phyloP scores from a whole-genome alignment of 1,140 invertebrate genomes.

The Kradibia gibbosae region DNA sequence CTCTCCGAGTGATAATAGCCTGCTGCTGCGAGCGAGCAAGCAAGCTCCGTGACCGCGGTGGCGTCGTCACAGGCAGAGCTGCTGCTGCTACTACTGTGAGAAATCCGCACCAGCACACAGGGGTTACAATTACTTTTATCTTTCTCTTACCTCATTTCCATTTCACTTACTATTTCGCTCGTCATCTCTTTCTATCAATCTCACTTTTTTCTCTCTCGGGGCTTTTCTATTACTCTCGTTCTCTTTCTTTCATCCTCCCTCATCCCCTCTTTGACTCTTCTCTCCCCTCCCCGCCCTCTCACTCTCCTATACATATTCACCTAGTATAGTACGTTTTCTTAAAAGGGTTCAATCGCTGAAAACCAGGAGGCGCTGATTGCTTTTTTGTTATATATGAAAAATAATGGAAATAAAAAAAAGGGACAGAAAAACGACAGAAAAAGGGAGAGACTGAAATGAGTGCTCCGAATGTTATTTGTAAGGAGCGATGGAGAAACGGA shows the following conservation, averaged over 20 bases:
- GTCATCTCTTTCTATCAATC: background rate
- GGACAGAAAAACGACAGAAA: background rate
- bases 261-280: background rate
- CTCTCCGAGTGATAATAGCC: background rate
- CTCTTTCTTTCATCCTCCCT: background rate
- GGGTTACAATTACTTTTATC: background rate
- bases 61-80: slow-evolving; percentile 40
- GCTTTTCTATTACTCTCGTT: background rate
- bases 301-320: background rate
- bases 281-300: background rate
- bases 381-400: background rate
- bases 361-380: slow-evolving; percentile 43
- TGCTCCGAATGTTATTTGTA: too few species aligned
- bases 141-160: background rate
- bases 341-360: background rate
- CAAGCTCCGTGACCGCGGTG: slow-evolving; percentile 10
- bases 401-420: background rate
- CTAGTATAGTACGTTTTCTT: background rate
- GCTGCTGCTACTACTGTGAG: slow-evolving; percentile 47
- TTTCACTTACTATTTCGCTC: too few species aligned
- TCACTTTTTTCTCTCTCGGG: background rate
- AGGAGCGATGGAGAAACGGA: too few species aligned
- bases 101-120: background rate
- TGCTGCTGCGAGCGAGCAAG: background rate
- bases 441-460: too few species aligned